Evolutionary conservation across 2,888 invertebrate genomes (phyloP).

Genomic region (Stenodera caucasica): DNA sequence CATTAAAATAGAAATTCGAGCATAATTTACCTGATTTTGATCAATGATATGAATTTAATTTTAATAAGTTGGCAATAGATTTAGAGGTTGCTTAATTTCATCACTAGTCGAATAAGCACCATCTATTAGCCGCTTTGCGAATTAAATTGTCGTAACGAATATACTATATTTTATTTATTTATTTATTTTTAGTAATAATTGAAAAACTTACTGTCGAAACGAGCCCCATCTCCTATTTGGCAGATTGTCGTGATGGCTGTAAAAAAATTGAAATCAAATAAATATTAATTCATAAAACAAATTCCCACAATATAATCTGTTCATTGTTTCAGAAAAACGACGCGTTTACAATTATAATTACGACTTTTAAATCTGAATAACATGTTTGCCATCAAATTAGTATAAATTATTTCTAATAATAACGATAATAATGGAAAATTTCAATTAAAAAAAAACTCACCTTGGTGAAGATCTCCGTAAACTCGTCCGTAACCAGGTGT

Average conservation of each 20-base stretch:
- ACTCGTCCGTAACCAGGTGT: slow-evolving; percentile 85
- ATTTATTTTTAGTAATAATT: neutral
- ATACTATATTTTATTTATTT: too few relatives aligned
- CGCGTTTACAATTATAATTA: too few relatives aligned
- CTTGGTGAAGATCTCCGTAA: slow-evolving; percentile 78
- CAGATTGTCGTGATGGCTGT: slow-evolving; percentile 63
- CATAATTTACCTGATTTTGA: too few relatives aligned
- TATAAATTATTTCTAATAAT: slow-evolving; percentile 47
- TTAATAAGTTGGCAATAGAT: too few relatives aligned
- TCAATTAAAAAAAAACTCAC: slow-evolving; percentile 57
- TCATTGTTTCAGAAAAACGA: neutral
- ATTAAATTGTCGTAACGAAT: too few relatives aligned
- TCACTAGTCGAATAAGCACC: too few relatives aligned
- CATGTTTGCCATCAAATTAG: too few relatives aligned
- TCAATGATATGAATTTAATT: too few relatives aligned
- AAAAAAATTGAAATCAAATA: slow-evolving; percentile 32
- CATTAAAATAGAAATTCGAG: neutral
- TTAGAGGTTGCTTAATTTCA: too few relatives aligned
- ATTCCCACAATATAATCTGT: neutral
- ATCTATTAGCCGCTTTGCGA: too few relatives aligned
- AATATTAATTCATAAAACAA: neutral
- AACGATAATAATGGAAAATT: slow-evolving; percentile 43
- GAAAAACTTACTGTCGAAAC: slow-evolving; percentile 62
- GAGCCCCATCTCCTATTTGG: slow-evolving; percentile 68
- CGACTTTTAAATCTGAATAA: too few relatives aligned